Conservation (phyloP, 2,113 vertebrate species). For the Mustelus asterias region DNA sequence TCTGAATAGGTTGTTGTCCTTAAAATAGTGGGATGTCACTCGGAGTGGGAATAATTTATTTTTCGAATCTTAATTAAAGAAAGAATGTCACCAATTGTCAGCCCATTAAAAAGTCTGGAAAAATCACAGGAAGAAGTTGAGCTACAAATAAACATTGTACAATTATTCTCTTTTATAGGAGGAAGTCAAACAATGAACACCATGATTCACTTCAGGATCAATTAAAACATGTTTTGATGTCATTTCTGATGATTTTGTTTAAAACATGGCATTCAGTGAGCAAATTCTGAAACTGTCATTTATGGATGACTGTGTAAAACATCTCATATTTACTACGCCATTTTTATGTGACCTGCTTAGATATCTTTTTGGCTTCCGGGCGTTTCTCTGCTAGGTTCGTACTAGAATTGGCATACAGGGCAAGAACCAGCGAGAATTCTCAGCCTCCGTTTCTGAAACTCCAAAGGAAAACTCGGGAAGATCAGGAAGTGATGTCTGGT, state of each 20-base stretch:
- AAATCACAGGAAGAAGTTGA: not conserved
- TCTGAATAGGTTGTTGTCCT: not conserved
- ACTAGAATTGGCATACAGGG: no score
- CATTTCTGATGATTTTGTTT: not conserved
- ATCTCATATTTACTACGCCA: not conserved
- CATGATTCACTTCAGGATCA: not conserved
- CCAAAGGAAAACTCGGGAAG: no score
- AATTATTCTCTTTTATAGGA: not conserved
- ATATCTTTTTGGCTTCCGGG: not conserved
- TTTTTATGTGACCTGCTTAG: not conserved
- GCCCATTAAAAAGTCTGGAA: not conserved
- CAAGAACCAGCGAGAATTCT: no score
- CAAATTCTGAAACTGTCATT: not conserved
- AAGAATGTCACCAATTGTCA: not conserved
- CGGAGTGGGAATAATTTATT: not conserved
- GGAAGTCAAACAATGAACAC: not conserved
- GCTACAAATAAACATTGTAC: not conserved
- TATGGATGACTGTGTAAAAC: not conserved
- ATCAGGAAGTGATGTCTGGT: no score
- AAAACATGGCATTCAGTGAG: not conserved
- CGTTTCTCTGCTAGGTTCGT: not conserved
- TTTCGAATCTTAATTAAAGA: not conserved
- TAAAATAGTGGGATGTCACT: not conserved
- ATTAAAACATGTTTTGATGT: not conserved
- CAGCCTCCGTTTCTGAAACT: no score